Conservation (phyloP, 2,797 vertebrate genomes). For the Lates japonicus region DNA sequence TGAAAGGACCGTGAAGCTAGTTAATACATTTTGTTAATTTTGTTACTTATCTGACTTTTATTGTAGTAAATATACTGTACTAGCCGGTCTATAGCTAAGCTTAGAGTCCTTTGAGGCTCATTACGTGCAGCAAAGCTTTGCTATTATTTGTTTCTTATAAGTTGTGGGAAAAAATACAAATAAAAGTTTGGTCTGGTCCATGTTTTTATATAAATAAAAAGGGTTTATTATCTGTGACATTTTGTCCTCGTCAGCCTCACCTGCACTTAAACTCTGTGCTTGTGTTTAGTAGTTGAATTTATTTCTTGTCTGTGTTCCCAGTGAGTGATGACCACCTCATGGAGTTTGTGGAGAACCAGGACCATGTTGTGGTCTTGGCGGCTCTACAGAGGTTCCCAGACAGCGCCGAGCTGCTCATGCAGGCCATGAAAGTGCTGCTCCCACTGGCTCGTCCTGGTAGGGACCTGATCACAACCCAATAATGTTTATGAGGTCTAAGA, state of each 20-base stretch:
- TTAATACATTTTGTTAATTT: background rate
- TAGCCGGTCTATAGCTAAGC: background rate
- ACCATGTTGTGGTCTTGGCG: constrained; percentile 89
- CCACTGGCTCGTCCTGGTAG: constrained; percentile 91
- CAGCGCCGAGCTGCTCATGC: constrained; percentile 87
- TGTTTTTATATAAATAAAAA: background rate
- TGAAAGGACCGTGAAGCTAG: background rate
- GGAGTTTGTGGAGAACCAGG: constrained; percentile 96
- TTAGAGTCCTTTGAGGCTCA: background rate
- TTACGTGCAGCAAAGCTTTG: background rate
- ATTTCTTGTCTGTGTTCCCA: constrained; percentile 60
- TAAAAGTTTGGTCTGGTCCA: background rate
- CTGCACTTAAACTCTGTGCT: background rate
- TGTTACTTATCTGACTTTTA: background rate
- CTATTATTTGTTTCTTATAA: background rate
- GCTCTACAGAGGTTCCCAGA: constrained; percentile 87
- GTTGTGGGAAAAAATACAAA: background rate
- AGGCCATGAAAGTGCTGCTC: constrained; percentile 89
- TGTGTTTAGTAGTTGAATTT: background rate
- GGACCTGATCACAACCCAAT: constrained; percentile 51
- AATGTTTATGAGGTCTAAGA: background rate
- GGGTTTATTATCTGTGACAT: background rate
- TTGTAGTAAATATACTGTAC: background rate
- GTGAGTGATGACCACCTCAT: constrained; percentile 92
- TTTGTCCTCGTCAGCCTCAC: background rate